These are phyloP conservation scores for western clawed frog (Xenopus tropicalis) DNA, from an alignment of 2,113 vertebrate genomes.

Conservation along the genomic window DNA sequence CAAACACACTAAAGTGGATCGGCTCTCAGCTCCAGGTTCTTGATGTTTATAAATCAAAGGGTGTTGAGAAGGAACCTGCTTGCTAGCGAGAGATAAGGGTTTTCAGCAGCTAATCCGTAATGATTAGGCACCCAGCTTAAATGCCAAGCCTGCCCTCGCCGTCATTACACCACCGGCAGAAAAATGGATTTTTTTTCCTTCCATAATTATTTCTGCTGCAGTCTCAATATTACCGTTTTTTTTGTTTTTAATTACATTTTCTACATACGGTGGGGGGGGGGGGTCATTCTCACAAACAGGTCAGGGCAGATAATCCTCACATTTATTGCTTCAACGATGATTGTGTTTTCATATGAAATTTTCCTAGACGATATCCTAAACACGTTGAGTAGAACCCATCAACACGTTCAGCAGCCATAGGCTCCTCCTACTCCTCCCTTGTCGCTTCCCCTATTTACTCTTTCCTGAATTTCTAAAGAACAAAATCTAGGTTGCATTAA, in stretches of 20 bases:
- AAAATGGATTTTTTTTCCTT: conserved; percentile 4
- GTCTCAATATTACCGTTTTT: not conserved
- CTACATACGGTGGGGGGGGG: not conserved
- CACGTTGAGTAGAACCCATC: too few relatives aligned
- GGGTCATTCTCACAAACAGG: not conserved
- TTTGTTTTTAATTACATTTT: conserved; percentile 33
- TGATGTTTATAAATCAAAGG: conserved; percentile 76
- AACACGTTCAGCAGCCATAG: too few relatives aligned
- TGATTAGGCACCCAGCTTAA: conserved; percentile 73
- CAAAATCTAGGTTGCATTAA: not conserved
- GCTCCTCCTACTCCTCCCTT: too few relatives aligned
- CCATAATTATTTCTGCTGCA: not conserved
- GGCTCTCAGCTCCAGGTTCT: conserved; percentile 72
- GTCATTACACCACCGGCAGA: conserved; percentile 60
- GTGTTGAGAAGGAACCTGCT: conserved; percentile 78
- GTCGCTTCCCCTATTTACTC: too few relatives aligned
- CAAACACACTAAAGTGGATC: conserved; percentile 57
- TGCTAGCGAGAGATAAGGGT: conserved; percentile 76
- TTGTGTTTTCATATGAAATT: conserved; percentile 47
- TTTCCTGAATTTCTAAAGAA: not conserved
- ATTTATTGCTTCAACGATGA: conserved; percentile 35
- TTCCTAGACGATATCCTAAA: too few relatives aligned
- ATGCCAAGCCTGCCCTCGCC: conserved; percentile 75
- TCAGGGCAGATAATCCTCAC: conserved; percentile 16
- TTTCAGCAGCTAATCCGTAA: conserved; percentile 68